phyloP scores from a whole-genome alignment of 2,888 invertebrate genomes.

The Ryuthela nishihirai region DNA sequence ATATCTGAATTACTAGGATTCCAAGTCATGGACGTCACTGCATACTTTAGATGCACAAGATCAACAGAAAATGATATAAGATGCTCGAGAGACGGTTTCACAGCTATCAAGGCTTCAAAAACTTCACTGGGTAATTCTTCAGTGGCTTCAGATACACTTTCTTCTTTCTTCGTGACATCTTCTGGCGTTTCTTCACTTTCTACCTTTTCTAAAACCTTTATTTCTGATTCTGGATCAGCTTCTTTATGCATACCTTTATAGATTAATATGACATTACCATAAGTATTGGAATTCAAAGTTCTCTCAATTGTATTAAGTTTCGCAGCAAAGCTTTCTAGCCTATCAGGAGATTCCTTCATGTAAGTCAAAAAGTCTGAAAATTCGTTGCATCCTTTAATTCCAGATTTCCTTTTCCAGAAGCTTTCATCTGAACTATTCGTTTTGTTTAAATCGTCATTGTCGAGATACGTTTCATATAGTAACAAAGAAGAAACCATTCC shows the following conservation, averaged over 20 bases:
- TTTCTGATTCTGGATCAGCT: neutral
- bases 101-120: neutral
- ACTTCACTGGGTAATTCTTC: neutral
- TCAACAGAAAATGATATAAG: constrained; percentile 10
- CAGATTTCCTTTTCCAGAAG: neutral
- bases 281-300: constrained; percentile 19
- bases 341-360: constrained; percentile 1
- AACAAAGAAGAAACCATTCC: too few relatives aligned
- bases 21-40: constrained; percentile 12
- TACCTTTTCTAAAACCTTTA: neutral
- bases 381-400: too few relatives aligned
- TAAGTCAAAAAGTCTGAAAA: constrained; percentile 11
- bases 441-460: too few relatives aligned
- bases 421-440: too few relatives aligned
- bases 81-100: neutral
- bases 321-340: constrained; percentile 6
- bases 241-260: too few relatives aligned
- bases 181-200: neutral
- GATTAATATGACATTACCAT: constrained; percentile 10
- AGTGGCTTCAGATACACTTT: neutral
- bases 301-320: constrained; percentile 24
- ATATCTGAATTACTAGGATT: constrained; percentile 55
- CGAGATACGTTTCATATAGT: too few relatives aligned
- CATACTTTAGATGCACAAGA: constrained; percentile 9
- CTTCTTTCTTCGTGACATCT: neutral